Percentiles rank a stretch among this genome's conserved stretches.
phyloP scores from a whole-genome alignment of 2,888 invertebrate genomes.

The Tipula lateralis region DNA sequence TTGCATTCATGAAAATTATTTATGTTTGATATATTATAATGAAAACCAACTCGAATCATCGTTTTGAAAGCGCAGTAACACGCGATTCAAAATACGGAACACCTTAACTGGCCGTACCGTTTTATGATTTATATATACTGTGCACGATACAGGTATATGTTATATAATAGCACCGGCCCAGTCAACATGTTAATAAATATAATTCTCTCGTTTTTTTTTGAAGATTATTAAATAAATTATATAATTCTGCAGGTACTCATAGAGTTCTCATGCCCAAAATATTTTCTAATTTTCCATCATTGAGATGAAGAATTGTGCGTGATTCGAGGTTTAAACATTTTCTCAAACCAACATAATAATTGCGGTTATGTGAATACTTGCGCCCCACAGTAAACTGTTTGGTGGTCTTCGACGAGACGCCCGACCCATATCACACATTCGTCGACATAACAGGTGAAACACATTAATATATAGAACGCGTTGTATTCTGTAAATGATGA shows the following conservation, averaged over 20 bases:
- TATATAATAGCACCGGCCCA: neutral
- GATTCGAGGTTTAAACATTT: neutral
- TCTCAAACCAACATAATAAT: neutral
- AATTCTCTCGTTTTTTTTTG: neutral
- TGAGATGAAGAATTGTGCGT: neutral
- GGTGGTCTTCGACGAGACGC: neutral
- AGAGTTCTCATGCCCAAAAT: slow-evolving; percentile 28
- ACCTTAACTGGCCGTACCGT: neutral
- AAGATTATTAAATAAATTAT: neutral
- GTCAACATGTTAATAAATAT: neutral
- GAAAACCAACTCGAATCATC: neutral
- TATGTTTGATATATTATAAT: slow-evolving; percentile 11
- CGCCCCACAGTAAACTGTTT: neutral
- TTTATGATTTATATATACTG: neutral
- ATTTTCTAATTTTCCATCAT: neutral
- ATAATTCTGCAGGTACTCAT: slow-evolving; percentile 27
- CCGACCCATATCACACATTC: neutral
- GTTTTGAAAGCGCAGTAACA: neutral
- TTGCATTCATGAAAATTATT: slow-evolving; percentile 13
- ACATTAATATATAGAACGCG: neutral
- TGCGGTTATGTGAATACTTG: neutral
- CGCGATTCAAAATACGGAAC: neutral
- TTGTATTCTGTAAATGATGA: neutral
- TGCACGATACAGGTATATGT: neutral
- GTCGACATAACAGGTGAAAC: neutral